phyloP scores from a whole-genome alignment of 1,140 invertebrate genomes.

The Fopius arisanus region DNA sequence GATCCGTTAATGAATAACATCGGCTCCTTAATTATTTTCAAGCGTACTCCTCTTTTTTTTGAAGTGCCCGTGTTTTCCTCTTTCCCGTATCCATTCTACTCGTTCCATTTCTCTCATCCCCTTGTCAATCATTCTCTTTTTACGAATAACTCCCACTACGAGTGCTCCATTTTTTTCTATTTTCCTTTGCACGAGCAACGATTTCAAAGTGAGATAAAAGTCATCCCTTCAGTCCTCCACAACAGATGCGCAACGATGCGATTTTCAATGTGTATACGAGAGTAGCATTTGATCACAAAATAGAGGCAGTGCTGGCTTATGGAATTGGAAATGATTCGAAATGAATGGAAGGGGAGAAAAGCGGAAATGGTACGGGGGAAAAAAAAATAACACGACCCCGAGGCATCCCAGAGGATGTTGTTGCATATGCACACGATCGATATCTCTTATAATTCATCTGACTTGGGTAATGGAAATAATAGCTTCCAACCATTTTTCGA shows the following conservation, averaged over 20 bases:
- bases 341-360: neutral
- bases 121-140: conserved; percentile 12
- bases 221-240: neutral
- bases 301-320: neutral
- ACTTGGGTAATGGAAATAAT: neutral
- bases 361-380: neutral
- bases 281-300: neutral
- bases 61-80: neutral
- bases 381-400: neutral
- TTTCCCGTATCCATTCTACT: neutral
- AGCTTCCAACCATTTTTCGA: neutral
- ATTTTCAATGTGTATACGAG: neutral
- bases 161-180: neutral
- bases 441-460: neutral
- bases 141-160: neutral
- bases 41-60: neutral
- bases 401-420: neutral
- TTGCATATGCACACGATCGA: neutral
- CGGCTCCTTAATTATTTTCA: neutral
- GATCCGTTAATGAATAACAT: neutral
- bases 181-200: neutral
- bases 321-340: neutral
- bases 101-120: neutral
- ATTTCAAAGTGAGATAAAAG: conserved; percentile 10
- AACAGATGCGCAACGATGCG: neutral